Evolutionary conservation across 2,888 invertebrate species (phyloP).

Genomic region (Tachystola acroxantha): DNA sequence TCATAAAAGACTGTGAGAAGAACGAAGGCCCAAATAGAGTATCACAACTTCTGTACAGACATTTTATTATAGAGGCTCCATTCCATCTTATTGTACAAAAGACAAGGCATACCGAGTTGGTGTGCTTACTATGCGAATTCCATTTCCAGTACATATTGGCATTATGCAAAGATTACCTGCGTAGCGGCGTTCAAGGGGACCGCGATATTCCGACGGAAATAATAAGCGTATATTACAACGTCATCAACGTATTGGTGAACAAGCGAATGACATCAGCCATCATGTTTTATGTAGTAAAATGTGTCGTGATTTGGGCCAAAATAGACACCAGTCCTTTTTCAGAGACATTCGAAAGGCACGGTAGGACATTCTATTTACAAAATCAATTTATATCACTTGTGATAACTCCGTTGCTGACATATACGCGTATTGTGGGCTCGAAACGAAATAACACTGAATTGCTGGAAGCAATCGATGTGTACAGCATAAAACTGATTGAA

Average conservation of each 20-base stretch:
- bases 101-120: not conserved
- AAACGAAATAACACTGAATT: constrained; percentile 1
- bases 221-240: constrained; percentile 21
- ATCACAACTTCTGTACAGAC: constrained; percentile 14
- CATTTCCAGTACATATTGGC: not conserved
- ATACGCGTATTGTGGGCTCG: constrained; percentile 7
- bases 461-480: constrained; percentile 18
- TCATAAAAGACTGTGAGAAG: constrained; percentile 21
- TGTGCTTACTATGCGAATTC: not conserved
- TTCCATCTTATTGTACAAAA: not conserved
- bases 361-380: constrained; percentile 25
- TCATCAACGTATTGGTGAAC: constrained; percentile 14
- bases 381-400: constrained; percentile 30
- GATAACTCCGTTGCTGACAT: constrained; percentile 24
- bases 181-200: constrained; percentile 5
- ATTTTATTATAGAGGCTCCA: not conserved
- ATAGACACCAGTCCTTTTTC: constrained; percentile 18
- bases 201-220: constrained; percentile 26
- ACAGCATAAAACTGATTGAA: constrained; percentile 18
- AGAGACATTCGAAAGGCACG: constrained; percentile 29
- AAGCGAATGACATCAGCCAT: constrained; percentile 23
- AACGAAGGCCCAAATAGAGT: constrained; percentile 21
- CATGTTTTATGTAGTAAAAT: constrained; percentile 25
- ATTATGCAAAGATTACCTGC: not conserved
- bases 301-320: constrained; percentile 28